Percentiles rank a stretch among this genome's conserved stretches.
Conservation (phyloP, 2,797 vertebrate genomes). For the Phrynocephalus vlangalii region DNA sequence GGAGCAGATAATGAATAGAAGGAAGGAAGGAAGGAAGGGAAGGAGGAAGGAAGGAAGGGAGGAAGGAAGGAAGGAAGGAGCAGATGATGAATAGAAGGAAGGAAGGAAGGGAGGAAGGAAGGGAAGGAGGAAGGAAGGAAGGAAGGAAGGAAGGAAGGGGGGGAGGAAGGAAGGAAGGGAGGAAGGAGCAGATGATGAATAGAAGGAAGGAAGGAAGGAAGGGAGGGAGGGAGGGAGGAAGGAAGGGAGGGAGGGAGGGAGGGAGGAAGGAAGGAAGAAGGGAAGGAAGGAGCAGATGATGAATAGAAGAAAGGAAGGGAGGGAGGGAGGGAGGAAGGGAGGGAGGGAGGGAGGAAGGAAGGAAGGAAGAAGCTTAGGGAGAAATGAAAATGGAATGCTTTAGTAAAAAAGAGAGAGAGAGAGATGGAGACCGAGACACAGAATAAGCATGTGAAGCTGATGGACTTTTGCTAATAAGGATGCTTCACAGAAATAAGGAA, state of each 20-base stretch:
- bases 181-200: no score
- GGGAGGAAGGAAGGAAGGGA: no score
- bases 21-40: no score
- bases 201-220: neutral
- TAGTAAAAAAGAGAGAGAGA: neutral
- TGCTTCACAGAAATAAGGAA: neutral
- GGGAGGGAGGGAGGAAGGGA: neutral
- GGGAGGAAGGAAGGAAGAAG: neutral
- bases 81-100: no score
- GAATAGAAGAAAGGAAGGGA: neutral
- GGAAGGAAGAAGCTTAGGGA: neutral
- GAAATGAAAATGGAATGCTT: neutral
- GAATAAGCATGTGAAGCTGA: neutral
- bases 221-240: no score
- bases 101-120: neutral
- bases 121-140: no score
- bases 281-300: neutral
- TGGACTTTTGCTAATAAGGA: conserved; percentile 4
- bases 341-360: no score
- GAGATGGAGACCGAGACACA: neutral
- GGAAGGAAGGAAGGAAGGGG: accelerated
- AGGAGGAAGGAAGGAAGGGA: neutral
- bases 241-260: neutral
- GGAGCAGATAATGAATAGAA: no score
- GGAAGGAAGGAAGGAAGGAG: neutral